Evolutionary conservation across 2,797 vertebrate genomes (phyloP).

Genomic region (Spea hammondii): DNA sequence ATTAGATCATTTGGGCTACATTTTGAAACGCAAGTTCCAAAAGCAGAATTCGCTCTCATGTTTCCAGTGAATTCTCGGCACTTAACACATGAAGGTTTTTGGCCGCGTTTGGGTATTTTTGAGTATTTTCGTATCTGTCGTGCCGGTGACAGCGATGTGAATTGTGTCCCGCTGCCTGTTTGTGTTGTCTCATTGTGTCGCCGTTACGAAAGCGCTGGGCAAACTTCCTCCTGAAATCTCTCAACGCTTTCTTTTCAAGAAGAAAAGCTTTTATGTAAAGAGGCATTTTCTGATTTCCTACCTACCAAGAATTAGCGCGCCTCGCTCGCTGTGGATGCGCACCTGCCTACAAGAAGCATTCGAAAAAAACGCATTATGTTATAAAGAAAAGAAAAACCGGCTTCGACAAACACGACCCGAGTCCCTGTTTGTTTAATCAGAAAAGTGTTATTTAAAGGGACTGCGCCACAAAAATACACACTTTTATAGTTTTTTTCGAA

Average conservation of each 20-base stretch:
- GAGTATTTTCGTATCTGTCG: constrained; percentile 11
- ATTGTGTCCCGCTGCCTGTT: constrained; percentile 19
- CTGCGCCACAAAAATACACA: no score
- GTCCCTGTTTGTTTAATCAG: constrained; percentile 1
- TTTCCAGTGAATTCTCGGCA: constrained; percentile 8
- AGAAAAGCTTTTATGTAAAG: constrained; percentile 13
- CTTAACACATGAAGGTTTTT: constrained; percentile 39
- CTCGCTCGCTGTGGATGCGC: constrained; percentile 20
- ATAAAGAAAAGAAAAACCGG: constrained; percentile 28
- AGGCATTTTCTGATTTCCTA: constrained; percentile 37
- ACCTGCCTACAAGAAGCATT: constrained; percentile 16
- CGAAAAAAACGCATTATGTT: constrained; percentile 7
- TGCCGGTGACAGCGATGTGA: constrained; percentile 36
- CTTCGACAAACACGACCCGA: constrained; percentile 10
- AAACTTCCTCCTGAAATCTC: constrained; percentile 39
- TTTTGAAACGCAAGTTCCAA: constrained; percentile 16
- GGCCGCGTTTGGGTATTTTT: constrained; percentile 16
- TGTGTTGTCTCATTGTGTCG: constrained; percentile 34
- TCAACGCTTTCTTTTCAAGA: constrained; percentile 32
- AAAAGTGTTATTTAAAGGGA: not conserved
- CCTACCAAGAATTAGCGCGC: constrained; percentile 1
- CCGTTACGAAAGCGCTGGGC: constrained; percentile 19
- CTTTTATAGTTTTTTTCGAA: not conserved
- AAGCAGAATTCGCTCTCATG: constrained; percentile 26
- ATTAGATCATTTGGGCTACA: not conserved